Evolutionary conservation across 64 coral and sea anemone species (phyloP).

Genomic region (Trachythela sp.): DNA sequence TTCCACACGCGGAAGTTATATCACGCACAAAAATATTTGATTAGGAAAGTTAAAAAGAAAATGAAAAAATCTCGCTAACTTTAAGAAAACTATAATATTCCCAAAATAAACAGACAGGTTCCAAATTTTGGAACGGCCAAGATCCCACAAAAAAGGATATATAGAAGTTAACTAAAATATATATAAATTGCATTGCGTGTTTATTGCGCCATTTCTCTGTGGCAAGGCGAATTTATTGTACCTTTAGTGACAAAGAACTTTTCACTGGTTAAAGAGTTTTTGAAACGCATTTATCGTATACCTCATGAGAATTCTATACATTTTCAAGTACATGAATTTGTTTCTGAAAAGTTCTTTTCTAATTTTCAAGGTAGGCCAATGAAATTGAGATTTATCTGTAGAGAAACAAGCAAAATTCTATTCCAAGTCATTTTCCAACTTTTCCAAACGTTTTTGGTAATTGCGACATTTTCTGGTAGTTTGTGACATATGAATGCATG

Average conservation of each 20-base stretch:
- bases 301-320: no score
- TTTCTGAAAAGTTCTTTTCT: no score
- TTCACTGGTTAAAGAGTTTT: background rate
- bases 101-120: background rate
- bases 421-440: no score
- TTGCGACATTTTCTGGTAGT: no score
- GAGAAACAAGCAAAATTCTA: no score
- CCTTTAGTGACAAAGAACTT: background rate
- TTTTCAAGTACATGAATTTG: no score
- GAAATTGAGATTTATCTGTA: no score
- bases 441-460: no score
- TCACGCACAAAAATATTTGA: background rate
- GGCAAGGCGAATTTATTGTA: background rate
- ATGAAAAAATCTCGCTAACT: background rate
- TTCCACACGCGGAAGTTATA: background rate
- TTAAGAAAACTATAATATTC: conserved; percentile 1
- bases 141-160: background rate
- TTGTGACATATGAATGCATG: no score
- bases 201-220: background rate
- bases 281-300: no score
- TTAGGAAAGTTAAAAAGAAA: conserved; percentile 14
- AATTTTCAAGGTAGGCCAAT: no score
- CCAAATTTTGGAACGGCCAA: background rate
- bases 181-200: background rate
- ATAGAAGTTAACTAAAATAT: background rate